Evolutionary conservation across 2,113 vertebrate species (phyloP), one percentile per base, ranked within the genome.

Genomic region (Pipra filicauda): DNA sequence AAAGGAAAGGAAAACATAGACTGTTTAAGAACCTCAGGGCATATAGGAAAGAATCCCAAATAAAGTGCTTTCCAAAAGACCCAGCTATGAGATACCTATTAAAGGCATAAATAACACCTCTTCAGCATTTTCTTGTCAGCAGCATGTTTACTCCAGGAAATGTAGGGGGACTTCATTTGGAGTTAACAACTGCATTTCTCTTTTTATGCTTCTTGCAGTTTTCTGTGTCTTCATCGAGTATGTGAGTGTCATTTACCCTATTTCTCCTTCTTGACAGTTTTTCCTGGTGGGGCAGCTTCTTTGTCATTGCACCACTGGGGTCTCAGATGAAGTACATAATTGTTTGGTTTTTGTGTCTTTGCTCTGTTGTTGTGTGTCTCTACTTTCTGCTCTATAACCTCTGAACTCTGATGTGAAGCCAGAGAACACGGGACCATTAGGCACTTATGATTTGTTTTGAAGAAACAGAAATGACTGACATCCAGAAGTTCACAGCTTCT

Each of bases 11-110:
- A 26, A 13, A 16, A 5, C 5, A 28, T 5, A 20, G 31, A 17
- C 1, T 54, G 10, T 61, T 89, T 66, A 71, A 20, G 35, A 67
- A 48, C 49, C 15, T 81, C 22, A 35, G 22, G 16, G 5, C 12
- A 14, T 58, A 15, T 3, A 23, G 26, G 58, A 71, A 76, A 91
- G 14, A 21, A 65, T 4, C 9, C 3, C 28, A 64, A 90, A 58
- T 11, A 59, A 44, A 69, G 2, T 55, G 23, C 39, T 79, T 79
- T 85, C 43, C 28, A 43, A n/a, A 64, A 67, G 57, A 5, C 2
- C 3, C 8, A 0, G 0, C 15, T 51, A 21, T 48, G 11, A 79
- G 12, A 59, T 51, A 7, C 13, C 3, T 64, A 37, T 35, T 75
- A 88, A 96, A 79, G 7, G 4, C 31, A 75, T 1, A 2, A 78